Base-by-base conservation (phyloP, 2,113 vertebrate genomes). In the Myocastor coypus region DNA sequence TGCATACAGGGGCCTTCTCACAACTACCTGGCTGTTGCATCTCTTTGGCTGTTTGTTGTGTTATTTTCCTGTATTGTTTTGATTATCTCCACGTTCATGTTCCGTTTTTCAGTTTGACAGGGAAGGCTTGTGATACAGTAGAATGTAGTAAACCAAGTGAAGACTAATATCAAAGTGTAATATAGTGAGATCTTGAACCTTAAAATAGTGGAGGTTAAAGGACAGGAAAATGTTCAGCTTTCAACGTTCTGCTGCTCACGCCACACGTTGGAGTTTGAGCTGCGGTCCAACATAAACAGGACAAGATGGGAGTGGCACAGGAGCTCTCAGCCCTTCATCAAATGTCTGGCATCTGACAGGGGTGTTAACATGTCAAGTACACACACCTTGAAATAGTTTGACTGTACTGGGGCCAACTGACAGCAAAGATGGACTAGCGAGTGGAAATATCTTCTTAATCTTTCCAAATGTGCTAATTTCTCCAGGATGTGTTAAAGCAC, bases 281-380 rank as follows among this genome's bases (percentile, higher is more conserved):
- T 3, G 8, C 10, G 1, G 68, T 94, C 97, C 96, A 92, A 86
- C 16, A 71, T 34, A 95, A 97, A 96, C 89, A 94, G 84, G 89
- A 85, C 83, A 69, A 84, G 93, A 96, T 96, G 93, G 96, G 92
- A 92, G 84, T 69, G 61, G 50, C 84, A 68, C 92, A 37, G 95
- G 37, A 83, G 93, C 81, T 42, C 85, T 66, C 32, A 61, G 66
- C 22, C 83, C 81, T 81, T 77, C 91, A 37, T 85, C 91, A 57
- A 28, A 89, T 50, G 55, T 89, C 95, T 89, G 92, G 37, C 46
- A 52, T 85, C 87, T 37, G 59, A 90, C 0, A 83, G 40, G 66
- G 13, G 83, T 75, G 94, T 91, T 82, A 71, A 93, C 87, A 91
- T 3, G 81, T 75, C 84, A 46, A 97, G 84, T 5, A 50, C 55